Base-by-base conservation (phyloP, 1,140 invertebrate genomes). In the Trissolcus basalis region DNA sequence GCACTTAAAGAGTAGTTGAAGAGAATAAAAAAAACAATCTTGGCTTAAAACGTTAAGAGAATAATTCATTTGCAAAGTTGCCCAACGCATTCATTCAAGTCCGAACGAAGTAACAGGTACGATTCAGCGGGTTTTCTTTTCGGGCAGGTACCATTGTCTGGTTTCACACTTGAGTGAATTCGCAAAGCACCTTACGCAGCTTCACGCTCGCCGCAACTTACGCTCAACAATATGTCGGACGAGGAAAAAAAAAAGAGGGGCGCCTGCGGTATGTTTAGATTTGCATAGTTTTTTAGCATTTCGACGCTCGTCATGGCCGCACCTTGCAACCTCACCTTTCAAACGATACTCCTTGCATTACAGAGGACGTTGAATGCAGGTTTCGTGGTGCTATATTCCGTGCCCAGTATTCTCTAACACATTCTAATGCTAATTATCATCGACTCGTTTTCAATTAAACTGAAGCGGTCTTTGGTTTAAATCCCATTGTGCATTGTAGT, bases 81-180 rank as follows among this genome's bases (percentile, higher is more conserved):
- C 2, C 19, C 2, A 27, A 27, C 19, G 19, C 6, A 27, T 27
- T 27, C 19, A 27, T 27, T 27, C 54, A 47, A 14, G 44, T 50
- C 73, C 77, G 79, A 82, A 78, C 61, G 81, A 81, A 83, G 81
- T 75, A 39, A 56, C 83, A 81, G 82, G 63, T 80, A 61, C 78
- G 75, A 79, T 83, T 83, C 77, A 78, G 19, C 49, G 55, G 44
- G 27, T 55, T 65, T 73, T 65, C 69, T 77, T 64, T 58, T 49
- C 39, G 35, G 11, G 69, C 80, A 83, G 82, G 80, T 84, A 76
- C 78, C 79, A 84, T 84, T 82, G 82, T 84, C 77, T 81, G 77
- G 73, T 60, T 58, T 73, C 77, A 79, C 68, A 64, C 65, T 80
- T 71, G 55, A 68, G 53, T 53, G 73, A 53, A 53, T 60, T 53